Evolutionary conservation across 2,888 invertebrate species (phyloP), one percentile per base, ranked within the genome.

Genomic region (Cepaea hortensis): DNA sequence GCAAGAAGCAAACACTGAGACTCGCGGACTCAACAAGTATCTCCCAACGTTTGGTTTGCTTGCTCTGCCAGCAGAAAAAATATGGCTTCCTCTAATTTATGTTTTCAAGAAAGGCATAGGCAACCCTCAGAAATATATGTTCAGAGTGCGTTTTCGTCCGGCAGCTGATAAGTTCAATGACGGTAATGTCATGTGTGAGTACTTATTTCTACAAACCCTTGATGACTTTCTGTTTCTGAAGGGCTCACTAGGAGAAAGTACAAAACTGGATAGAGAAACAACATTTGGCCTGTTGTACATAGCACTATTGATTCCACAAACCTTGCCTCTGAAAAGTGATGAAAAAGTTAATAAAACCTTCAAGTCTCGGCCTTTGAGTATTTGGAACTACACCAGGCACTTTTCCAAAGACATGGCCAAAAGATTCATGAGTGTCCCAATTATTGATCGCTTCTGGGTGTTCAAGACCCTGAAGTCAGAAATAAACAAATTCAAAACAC

Each of bases 191-290:
- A 79, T 79, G 79, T 35, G n/a, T 15, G 79, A 85, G 62, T 85
- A 85, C 55, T 55, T 85, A 6, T 70, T 85, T 23, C 18, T 85
- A 50, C 85, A 85, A 79, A 79, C 50, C 7, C 65, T 85, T 5
- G 79, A 85, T 55, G 85, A 85, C 35, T 84, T 84, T 68, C 35
- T 35, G 35, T 55, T 55, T 11, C 46, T 85, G 35, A 68, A n/a
- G n/a, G 79, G 85, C 3, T 46, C 62, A 15, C 50, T 85, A 3
- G 85, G 77, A n/a, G 23, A 48, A 70, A 76, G 48, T 55, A 3
- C 7, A n/a, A 13, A 70, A 35, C 20, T 77, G 62, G 55, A 77
- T 18, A 20, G 35, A 1, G 48, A 55, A 70, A 79, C 18, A 50
- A 13, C 79, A 79, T 85, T 85, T 85, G 55, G 68, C 1, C 55